Evolutionary conservation across 2,797 vertebrate species (phyloP).

Genomic region (Notamacropus eugenii): DNA sequence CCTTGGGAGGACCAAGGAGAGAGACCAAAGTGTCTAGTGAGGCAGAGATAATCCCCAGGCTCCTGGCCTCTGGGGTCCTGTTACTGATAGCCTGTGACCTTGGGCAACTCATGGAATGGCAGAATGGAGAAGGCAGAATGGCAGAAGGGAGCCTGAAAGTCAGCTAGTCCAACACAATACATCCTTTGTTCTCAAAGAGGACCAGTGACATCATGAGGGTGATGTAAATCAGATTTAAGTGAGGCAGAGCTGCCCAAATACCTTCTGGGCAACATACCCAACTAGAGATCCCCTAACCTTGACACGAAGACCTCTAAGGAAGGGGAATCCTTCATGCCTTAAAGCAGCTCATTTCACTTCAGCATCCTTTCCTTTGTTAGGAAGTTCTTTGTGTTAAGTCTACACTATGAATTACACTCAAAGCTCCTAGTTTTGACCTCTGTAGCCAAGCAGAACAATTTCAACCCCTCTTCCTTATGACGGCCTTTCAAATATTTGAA

Average conservation of each 20-base stretch:
- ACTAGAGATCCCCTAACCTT: background rate
- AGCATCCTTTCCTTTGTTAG: background rate
- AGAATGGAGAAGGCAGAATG: background rate
- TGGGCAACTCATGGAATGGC: background rate
- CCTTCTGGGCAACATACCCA: background rate
- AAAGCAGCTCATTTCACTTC: background rate
- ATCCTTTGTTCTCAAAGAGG: background rate
- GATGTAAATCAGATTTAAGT: background rate
- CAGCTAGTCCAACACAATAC: background rate
- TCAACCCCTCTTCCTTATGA: background rate
- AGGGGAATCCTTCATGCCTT: background rate
- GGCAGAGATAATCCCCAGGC: background rate
- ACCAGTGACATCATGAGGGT: background rate
- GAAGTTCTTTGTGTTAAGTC: background rate
- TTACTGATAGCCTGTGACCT: background rate
- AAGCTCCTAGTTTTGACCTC: background rate
- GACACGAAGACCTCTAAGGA: background rate
- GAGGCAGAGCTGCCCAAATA: background rate
- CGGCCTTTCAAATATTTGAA: background rate
- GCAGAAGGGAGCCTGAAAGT: background rate
- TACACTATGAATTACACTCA: background rate
- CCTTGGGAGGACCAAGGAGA: background rate
- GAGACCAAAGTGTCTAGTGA: background rate
- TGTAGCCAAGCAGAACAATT: background rate
- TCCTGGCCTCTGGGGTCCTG: background rate